Base-by-base conservation (phyloP, 2,113 vertebrate species). In the Pluvialis apricaria region DNA sequence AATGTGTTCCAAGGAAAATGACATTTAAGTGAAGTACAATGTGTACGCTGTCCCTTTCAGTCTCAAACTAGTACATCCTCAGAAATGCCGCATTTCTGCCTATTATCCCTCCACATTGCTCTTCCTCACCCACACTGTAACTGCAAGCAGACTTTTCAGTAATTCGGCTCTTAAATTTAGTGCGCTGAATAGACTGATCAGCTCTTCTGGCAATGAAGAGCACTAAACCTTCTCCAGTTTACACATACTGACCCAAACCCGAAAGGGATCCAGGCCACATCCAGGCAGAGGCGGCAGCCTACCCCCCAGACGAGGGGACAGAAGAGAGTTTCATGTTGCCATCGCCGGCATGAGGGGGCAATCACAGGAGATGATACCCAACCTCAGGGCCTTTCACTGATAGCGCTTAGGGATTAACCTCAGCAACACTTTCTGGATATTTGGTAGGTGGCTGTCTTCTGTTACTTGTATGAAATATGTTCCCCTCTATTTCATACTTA, bases 401-500 rank as follows among this genome's bases (percentile, higher is more conserved):
- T 1, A 8, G 3, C 2, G 0, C 44, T 47, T 7, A 36, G 51
- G 20, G 26, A 51, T 10, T 8, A 9, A 32, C 0, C 1, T 9
- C 26, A 28, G 31, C 38, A 34, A 5, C 5, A 1, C 25, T 20
- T 57, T 34, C 69, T 11, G 57, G 11, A 4, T 26, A 28, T 42
- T 58, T 19, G 31, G 55, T 15, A 21, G 49, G 61, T 15, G 17
- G 10, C 44, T 29, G 7, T 15, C 60, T 73, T 17, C 42, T 47
- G 28, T 28, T 16, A 29, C 24, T 17, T 15, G n/a, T 13, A 13
- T 15, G 42, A 78, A 61, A 45, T 12, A 32, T 1, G 1, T 58
- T n/a, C 36, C 25, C 25, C 21, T 90, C 54, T 69, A 9, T 25
- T 73, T 69, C 55, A 15, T 26, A 25, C 25, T 69, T 18, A 7